Evolutionary conservation across 2,113 vertebrate genomes (phyloP).

Genomic region (Kobus ellipsiprymnus): DNA sequence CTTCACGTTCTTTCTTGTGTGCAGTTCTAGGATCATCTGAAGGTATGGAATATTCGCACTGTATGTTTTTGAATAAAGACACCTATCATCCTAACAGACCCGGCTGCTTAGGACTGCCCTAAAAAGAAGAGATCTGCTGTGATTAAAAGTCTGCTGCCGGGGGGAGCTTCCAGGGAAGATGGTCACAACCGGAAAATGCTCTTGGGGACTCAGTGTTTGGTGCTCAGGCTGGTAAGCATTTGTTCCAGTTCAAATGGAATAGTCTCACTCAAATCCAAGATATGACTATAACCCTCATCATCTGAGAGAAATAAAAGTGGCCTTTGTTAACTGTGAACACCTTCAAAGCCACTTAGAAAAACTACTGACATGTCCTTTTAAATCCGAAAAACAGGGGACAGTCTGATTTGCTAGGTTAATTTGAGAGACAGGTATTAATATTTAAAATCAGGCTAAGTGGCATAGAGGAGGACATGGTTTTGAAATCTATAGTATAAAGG

Average conservation of each 20-base stretch:
- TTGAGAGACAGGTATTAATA: background rate
- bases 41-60: background rate
- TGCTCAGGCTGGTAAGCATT: background rate
- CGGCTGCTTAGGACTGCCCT: background rate
- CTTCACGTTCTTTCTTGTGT: background rate
- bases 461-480: background rate
- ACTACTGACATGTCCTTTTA: background rate
- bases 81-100: background rate
- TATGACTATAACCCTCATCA: background rate
- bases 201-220: background rate
- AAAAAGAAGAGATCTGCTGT: background rate
- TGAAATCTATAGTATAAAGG: background rate
- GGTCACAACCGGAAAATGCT: background rate
- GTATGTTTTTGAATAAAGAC: background rate
- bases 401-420: background rate
- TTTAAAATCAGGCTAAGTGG: background rate
- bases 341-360: background rate
- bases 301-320: background rate
- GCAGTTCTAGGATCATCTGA: background rate
- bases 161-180: background rate
- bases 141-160: background rate
- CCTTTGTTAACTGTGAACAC: background rate
- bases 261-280: background rate
- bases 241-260: background rate
- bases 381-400: background rate